Evolutionary conservation across 2,113 vertebrate species (phyloP).

Genomic region (Tachuris rubrigastra): DNA sequence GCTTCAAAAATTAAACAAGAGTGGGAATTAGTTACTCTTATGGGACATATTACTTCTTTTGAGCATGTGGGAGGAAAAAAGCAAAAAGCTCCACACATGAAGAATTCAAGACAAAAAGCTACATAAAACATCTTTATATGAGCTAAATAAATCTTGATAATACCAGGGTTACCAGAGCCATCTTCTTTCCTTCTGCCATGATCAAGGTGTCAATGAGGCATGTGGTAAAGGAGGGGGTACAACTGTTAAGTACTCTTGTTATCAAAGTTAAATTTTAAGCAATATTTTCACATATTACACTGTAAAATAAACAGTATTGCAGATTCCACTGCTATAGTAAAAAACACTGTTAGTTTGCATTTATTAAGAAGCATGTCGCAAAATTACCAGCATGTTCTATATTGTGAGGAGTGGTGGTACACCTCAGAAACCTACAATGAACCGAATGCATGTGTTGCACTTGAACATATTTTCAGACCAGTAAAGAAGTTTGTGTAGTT

Average conservation of each 20-base stretch:
- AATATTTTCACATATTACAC: neutral
- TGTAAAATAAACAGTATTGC: neutral
- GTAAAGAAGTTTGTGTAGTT: neutral
- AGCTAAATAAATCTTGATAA: neutral
- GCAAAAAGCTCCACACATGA: neutral
- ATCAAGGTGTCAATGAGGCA: neutral
- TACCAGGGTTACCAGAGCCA: neutral
- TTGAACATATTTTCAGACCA: neutral
- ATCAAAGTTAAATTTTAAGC: neutral
- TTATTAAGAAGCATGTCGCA: neutral
- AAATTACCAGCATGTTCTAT: neutral
- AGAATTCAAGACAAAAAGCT: neutral
- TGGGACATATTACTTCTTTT: accelerated
- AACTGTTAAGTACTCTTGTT: neutral
- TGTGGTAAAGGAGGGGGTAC: neutral
- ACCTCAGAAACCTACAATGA: neutral
- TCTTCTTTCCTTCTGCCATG: neutral
- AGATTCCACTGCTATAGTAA: neutral
- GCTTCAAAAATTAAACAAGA: neutral
- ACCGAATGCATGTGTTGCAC: neutral
- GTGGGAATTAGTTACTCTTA: neutral
- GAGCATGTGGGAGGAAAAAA: neutral
- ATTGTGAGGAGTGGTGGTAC: neutral
- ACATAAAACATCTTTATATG: neutral
- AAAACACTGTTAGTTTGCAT: neutral